Evolutionary conservation across 2,113 vertebrate genomes (phyloP).

Genomic region (Nematolebias whitei): DNA sequence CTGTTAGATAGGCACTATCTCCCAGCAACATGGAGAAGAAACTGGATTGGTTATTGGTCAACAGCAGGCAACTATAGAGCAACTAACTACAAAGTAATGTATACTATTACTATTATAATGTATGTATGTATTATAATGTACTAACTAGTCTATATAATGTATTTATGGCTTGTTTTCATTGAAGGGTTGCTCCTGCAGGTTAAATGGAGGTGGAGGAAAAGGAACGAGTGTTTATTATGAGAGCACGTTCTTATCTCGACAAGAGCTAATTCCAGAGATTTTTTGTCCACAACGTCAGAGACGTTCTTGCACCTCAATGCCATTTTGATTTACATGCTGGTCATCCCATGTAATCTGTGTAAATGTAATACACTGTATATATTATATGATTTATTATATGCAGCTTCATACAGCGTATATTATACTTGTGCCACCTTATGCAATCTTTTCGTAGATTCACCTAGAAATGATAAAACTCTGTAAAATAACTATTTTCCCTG

Average conservation of each 20-base stretch:
- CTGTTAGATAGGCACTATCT: no score
- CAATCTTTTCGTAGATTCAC: no score
- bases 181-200: not conserved
- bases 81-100: no score
- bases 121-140: no score
- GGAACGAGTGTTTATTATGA: not conserved
- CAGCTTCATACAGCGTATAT: no score
- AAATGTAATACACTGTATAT: not conserved
- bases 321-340: slow-evolving; percentile 30
- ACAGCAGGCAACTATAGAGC: slow-evolving; percentile 1
- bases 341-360: not conserved
- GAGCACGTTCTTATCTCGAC: slow-evolving; percentile 27
- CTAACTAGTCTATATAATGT: no score
- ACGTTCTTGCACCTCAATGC: slow-evolving; percentile 32
- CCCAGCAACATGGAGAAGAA: no score
- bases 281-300: slow-evolving; percentile 19
- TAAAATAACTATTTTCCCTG: no score
- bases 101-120: no score
- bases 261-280: slow-evolving; percentile 32
- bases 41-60: no score
- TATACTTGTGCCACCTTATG: not conserved
- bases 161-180: slow-evolving; percentile 4
- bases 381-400: no score
- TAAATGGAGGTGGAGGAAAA: slow-evolving; percentile 15
- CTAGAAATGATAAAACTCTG: no score